Evolutionary conservation across 2,888 invertebrate species (phyloP), one percentile per base, ranked within the genome.

Genomic region (Thysanoteuthis rhombus): DNA sequence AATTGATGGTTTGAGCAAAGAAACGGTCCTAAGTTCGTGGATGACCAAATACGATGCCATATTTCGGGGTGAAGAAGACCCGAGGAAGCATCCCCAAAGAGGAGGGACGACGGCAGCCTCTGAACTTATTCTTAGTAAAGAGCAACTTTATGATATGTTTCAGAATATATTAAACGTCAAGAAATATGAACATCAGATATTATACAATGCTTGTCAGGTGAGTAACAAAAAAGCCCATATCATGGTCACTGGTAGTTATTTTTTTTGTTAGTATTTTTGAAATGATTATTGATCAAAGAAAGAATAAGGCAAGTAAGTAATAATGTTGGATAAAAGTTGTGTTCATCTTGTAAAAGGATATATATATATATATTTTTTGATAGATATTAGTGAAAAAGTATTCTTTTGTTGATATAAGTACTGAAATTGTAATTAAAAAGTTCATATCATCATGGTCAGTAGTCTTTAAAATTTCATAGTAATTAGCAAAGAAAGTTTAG

Each of bases 71-170:
- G 97, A 98, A 94, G 97, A 97, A 94, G 97, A 97, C 94, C 97
- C 97, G 92, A 94, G 97, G 91, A 97, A 97, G 94, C 97, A 96
- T 94, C 96, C 96, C 75, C 98, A 98, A 97, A 98, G 99, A 93
- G 95, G 96, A 95, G 95, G 97, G 92, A 96, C 97, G 93, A 92
- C 92, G n/a, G 96, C 97, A 95, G 96, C 97, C 92, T 97, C 97
- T 93, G 99, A 99, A 97, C 98, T 98, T 95, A 99, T 99, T 96
- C 98, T 99, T 95, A 99, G 99, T 96, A 99, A 99, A 97, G 99
- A 99, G 97, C 99, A 99, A 97, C 98, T 99, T 28, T 99, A 99
- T 97, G 99, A 99, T 97, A 99, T 99, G 99, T 99, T 99, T 97
- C 99, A 99, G 97, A 99, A 99, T 97, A 99, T 99, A 95, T 98